These are phyloP conservation scores for Sebastes oblongus DNA, from an alignment of 2,797 vertebrate species.

Conservation along the genomic window DNA sequence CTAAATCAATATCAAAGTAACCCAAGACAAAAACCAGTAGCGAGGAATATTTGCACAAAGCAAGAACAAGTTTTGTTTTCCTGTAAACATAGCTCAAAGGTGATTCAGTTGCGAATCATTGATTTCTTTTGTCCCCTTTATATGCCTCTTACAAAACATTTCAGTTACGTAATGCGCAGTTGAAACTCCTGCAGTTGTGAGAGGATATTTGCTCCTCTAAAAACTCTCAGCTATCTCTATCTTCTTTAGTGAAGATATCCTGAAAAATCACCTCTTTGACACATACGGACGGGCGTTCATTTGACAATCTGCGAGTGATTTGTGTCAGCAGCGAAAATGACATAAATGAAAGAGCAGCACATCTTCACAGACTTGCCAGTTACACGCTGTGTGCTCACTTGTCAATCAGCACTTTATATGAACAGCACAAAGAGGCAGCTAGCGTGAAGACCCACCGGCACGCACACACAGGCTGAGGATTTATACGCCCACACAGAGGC, in stretches of 20 bases:
- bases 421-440: conserved; percentile 41
- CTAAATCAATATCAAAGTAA: conserved; percentile 50
- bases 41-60: conserved; percentile 16
- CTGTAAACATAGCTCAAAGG: conserved; percentile 14
- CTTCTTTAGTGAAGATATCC: neutral
- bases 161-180: conserved; percentile 1
- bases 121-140: conserved; percentile 23
- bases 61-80: conserved; percentile 24
- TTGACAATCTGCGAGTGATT: conserved; percentile 32
- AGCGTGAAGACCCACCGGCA: conserved; percentile 18
- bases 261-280: conserved; percentile 35
- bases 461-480: conserved; percentile 38
- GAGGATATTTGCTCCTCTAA: neutral
- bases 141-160: conserved; percentile 11
- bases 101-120: conserved; percentile 27
- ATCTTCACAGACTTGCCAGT: conserved; percentile 41
- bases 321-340: conserved; percentile 27
- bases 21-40: conserved; percentile 39
- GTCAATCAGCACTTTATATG: conserved; percentile 51
- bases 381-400: conserved; percentile 40
- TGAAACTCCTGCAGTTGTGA: conserved; percentile 2
- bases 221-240: conserved; percentile 16
- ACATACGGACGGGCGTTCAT: conserved; percentile 33
- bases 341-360: conserved; percentile 22
- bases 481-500: conserved; percentile 43